Evolutionary conservation across 2,113 vertebrate genomes (phyloP).

Genomic region (Rhizomys pruinosus): DNA sequence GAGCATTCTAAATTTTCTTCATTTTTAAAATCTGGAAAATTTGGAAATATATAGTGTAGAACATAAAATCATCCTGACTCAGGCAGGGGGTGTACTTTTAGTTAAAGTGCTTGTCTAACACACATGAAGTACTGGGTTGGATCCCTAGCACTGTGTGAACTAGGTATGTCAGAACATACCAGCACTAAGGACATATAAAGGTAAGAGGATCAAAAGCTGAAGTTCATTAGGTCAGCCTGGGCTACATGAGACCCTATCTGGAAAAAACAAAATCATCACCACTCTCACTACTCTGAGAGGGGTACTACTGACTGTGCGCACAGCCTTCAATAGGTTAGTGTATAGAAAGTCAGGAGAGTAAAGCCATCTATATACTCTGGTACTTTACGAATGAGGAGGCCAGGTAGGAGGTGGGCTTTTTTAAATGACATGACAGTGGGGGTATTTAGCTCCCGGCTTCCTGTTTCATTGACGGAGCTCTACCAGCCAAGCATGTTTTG

Average conservation of each 20-base stretch:
- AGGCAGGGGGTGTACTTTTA: neutral
- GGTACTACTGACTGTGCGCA: neutral
- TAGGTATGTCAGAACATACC: neutral
- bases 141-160: neutral
- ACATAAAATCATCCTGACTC: neutral
- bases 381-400: neutral
- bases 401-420: neutral
- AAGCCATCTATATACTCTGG: neutral
- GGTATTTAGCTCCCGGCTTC: neutral
- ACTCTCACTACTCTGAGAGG: neutral
- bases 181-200: neutral
- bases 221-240: neutral
- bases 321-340: too few species aligned
- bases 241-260: neutral
- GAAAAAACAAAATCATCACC: neutral
- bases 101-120: neutral
- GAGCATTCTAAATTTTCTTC: neutral
- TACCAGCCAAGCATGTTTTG: neutral
- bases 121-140: neutral
- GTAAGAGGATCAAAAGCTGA: neutral
- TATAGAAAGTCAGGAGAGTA: neutral
- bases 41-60: neutral
- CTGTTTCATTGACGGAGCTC: neutral
- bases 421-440: neutral
- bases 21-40: constrained; percentile 5